Evolutionary conservation across 2,113 vertebrate species (phyloP).

Genomic region (Carassius carassius): DNA sequence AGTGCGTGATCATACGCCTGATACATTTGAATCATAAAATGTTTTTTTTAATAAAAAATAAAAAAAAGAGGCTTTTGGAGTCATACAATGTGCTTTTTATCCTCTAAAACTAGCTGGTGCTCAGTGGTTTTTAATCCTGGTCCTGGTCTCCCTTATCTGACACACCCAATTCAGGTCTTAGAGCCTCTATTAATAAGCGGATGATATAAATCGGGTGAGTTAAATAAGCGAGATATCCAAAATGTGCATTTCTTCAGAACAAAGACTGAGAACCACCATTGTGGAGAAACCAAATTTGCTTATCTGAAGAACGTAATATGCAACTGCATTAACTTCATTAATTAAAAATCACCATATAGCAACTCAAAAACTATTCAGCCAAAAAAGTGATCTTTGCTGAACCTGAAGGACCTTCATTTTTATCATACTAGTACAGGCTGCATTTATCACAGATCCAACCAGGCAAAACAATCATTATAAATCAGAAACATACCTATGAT

Average conservation of each 20-base stretch:
- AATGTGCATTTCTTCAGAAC: background rate
- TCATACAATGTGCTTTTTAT: background rate
- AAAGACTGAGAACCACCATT: background rate
- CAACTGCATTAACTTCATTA: background rate
- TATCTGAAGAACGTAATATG: background rate
- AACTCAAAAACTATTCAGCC: background rate
- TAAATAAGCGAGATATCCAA: conserved; percentile 7
- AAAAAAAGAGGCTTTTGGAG: background rate
- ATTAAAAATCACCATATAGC: background rate
- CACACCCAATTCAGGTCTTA: conserved; percentile 14
- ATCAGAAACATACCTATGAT: background rate
- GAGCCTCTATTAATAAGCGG: background rate
- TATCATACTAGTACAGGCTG: background rate
- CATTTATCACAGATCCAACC: background rate
- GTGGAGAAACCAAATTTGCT: background rate
- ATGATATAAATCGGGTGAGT: conserved; percentile 1
- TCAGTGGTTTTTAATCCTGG: background rate
- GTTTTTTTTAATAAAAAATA: background rate
- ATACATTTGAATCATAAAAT: background rate
- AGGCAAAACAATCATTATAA: background rate
- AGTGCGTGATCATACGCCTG: background rate
- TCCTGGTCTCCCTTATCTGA: conserved; percentile 23
- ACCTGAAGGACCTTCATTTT: background rate
- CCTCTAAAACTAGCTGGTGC: background rate
- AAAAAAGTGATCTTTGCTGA: background rate